phyloP scores from a whole-genome alignment of 2,113 vertebrate species.

The Macheiramphus alcinus region DNA sequence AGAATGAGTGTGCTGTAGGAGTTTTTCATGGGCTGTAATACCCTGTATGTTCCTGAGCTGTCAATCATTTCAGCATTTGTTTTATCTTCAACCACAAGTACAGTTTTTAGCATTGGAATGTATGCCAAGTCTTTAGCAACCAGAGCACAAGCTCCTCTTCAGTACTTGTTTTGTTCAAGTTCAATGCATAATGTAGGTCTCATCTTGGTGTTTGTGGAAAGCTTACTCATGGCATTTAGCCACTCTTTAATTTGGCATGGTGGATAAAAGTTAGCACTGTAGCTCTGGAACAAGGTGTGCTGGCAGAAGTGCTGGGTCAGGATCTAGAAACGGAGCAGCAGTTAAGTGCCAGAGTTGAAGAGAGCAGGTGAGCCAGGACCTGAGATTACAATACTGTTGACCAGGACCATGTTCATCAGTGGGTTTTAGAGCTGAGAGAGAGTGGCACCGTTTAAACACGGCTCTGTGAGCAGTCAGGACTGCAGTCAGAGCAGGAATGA shows the following conservation, averaged over 20 bases:
- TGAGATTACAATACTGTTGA: neutral
- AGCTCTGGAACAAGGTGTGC: neutral
- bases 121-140: neutral
- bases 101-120: neutral
- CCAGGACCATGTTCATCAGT: neutral
- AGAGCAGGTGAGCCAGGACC: neutral
- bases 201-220: neutral
- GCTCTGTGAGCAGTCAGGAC: neutral
- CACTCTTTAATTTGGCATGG: neutral
- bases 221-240: neutral
- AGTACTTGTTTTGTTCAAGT: neutral
- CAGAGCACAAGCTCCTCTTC: neutral
- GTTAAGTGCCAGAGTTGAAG: too few relatives aligned
- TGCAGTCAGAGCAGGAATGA: neutral
- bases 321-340: neutral
- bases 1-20: neutral
- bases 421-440: neutral
- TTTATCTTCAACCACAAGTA: neutral
- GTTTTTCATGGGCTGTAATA: neutral
- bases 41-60: neutral
- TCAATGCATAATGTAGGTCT: neutral
- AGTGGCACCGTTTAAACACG: rapidly evolving
- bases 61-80: neutral
- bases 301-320: neutral
- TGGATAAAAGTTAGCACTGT: neutral